phyloP scores from a whole-genome alignment of 1,140 invertebrate genomes.

The Ooceraea biroi region DNA sequence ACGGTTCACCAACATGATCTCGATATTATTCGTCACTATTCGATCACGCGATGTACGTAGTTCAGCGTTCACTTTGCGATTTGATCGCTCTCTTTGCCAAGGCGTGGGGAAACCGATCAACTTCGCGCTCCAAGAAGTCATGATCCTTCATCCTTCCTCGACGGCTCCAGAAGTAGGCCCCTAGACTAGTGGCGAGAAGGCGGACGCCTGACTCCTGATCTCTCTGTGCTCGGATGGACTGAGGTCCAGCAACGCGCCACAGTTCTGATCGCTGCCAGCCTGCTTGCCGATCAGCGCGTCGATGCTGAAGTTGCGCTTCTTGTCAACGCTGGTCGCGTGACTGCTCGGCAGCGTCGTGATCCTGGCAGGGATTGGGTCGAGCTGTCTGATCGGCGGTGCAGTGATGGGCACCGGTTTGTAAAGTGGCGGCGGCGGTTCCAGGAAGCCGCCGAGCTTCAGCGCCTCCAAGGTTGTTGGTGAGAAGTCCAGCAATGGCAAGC shows the following conservation, averaged over 20 bases:
- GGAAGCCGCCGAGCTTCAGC: conserved; percentile 84
- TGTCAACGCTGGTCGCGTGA: conserved; percentile 74
- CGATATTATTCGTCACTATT: conserved; percentile 1
- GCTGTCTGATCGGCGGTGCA: conserved; percentile 77
- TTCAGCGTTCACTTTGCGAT: conserved; percentile 33
- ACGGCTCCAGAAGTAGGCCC: neutral
- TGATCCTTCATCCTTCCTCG: neutral
- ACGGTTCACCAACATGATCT: conserved; percentile 32
- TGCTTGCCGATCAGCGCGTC: conserved; percentile 87
- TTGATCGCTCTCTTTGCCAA: neutral
- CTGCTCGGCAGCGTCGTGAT: conserved; percentile 42
- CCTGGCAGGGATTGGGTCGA: conserved; percentile 71
- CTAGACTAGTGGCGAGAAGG: conserved; percentile 84
- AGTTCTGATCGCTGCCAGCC: conserved; percentile 77
- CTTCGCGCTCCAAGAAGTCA: neutral
- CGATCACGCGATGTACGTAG: conserved; percentile 9
- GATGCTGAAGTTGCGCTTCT: conserved; percentile 86
- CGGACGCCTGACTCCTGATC: conserved; percentile 85
- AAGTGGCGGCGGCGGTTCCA: conserved; percentile 81
- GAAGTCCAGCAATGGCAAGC: conserved; percentile 85
- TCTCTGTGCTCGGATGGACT: conserved; percentile 84
- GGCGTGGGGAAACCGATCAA: neutral
- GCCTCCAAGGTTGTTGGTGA: conserved; percentile 85
- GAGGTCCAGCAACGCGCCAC: conserved; percentile 82
- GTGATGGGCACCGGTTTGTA: conserved; percentile 86